Conservation (phyloP, 2,797 vertebrate genomes). For the Pelodytes ibericus region DNA sequence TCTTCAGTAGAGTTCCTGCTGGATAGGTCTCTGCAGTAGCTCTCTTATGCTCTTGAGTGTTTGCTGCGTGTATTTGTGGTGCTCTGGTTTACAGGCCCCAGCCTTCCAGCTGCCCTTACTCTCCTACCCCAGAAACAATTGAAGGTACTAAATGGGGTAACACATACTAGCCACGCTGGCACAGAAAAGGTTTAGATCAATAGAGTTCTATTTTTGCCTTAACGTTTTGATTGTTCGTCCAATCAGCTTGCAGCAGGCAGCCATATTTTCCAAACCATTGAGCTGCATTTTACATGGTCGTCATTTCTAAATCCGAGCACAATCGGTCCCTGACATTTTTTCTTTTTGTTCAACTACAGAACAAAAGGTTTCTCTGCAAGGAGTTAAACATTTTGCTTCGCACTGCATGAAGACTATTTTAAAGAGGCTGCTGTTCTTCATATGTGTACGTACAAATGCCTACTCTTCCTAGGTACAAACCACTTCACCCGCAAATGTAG, state of each 20-base stretch:
- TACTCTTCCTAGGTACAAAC: conserved; percentile 25
- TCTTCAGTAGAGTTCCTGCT: conserved; percentile 27
- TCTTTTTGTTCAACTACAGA: background rate
- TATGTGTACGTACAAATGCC: conserved; percentile 3
- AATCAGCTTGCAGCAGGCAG: conserved; percentile 16
- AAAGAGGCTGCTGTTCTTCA: background rate
- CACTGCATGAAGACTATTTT: background rate
- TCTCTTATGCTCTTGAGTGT: conserved; percentile 4
- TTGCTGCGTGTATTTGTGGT: conserved; percentile 5
- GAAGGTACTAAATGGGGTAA: conserved; percentile 22
- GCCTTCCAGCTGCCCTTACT: background rate
- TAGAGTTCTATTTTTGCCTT: conserved; percentile 46
- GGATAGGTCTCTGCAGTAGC: conserved; percentile 13
- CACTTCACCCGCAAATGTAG: conserved; percentile 10
- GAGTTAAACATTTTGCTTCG: background rate
- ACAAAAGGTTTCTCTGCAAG: background rate
- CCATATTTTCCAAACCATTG: background rate
- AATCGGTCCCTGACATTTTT: conserved; percentile 2
- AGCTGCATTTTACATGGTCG: conserved; percentile 7
- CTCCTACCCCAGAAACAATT: conserved; percentile 5
- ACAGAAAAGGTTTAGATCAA: conserved; percentile 24
- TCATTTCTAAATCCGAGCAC: conserved; percentile 16
- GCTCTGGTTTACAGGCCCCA: conserved; percentile 1
- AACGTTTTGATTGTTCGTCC: conserved; percentile 28
- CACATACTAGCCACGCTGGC: background rate